Percentiles rank a stretch among this genome's conserved stretches.
Conservation (phyloP, 2,888 invertebrate species). For the Emmelina monodactyla region DNA sequence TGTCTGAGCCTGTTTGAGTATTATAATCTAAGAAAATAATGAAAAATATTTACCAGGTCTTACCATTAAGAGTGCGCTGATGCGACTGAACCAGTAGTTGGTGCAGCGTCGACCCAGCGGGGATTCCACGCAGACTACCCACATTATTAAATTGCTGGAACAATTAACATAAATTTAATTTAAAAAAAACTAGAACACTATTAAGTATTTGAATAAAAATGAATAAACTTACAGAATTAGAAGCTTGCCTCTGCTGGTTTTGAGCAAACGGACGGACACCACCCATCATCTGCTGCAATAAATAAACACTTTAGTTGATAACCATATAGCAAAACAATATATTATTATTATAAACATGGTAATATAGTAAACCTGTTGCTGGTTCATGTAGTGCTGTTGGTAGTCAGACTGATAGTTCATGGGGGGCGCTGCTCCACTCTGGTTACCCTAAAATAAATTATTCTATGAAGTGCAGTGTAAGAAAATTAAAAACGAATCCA, state of each 20-base stretch:
- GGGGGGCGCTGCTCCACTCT: constrained; percentile 38
- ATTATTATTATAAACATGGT: neutral
- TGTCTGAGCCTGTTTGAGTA: too few relatives aligned
- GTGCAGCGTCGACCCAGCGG: constrained; percentile 55
- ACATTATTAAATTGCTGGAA: constrained; percentile 36
- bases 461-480: too few relatives aligned
- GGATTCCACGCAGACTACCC: constrained; percentile 36
- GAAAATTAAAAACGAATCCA: too few relatives aligned
- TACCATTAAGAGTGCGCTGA: constrained; percentile 54
- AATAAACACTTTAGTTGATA: neutral
- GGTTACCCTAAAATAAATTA: too few relatives aligned
- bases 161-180: neutral
- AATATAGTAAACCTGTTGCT: constrained; percentile 32
- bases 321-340: neutral
- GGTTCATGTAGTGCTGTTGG: constrained; percentile 47
- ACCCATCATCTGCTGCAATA: constrained; percentile 39
- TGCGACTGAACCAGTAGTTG: constrained; percentile 60
- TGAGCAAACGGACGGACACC: constrained; percentile 42
- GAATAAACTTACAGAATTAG: constrained; percentile 36
- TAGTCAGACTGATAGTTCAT: constrained; percentile 46
- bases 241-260: constrained; percentile 38
- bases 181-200: neutral
- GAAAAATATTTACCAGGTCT: constrained; percentile 9
- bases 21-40: too few relatives aligned
- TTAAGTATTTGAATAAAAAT: neutral